Base-by-base conservation (phyloP, 2,113 vertebrate species). In the Polypterus bichir region DNA sequence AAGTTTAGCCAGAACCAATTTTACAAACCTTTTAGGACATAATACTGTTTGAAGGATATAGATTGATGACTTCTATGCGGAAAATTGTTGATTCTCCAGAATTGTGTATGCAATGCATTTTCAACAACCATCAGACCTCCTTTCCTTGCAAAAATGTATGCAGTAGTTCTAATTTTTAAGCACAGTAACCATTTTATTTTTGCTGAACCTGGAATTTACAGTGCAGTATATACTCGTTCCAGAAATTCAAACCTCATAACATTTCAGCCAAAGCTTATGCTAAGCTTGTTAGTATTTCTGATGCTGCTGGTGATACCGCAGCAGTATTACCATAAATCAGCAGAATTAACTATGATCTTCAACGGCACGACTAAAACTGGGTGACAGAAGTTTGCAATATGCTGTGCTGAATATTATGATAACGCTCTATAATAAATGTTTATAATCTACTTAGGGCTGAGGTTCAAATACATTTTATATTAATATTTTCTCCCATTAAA, bases 331-430 rank as follows among this genome's bases (percentile, higher is more conserved):
- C 93, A 96, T 97, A 98, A 94, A 93, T 92, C 94, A 91, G 92
- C 93, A 94, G 94, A 98, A 98, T 97, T 96, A 98, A 94, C 91
- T 92, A 91, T 97, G 93, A 97, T 97, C 94, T 94, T 92, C 89
- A 83, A 79, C 92, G 84, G 90, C 89, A 86, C 82, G 73, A 77
- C 82, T 87, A 84, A 90, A 88, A 93, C 83, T 93, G 87, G 88
- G 85, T 91, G 85, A 92, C 90, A 90, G 88, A 92, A 96, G 90
- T 92, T 88, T 88, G 88, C 92, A 93, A 92, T 92, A 91, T 92
- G 92, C 92, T 87, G 89, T 84, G 87, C 89, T 89, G 93, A 93
- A 95, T 92, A 94, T 96, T 93, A 94, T 89, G 92, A 97, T 96
- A 98, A 95, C 94, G 92, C 88, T 93, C 89, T 87, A 91, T 92